Percentiles rank a stretch among this genome's conserved stretches.
phyloP scores from a whole-genome alignment of 2,888 invertebrate genomes.

The Ophioninae sp. region DNA sequence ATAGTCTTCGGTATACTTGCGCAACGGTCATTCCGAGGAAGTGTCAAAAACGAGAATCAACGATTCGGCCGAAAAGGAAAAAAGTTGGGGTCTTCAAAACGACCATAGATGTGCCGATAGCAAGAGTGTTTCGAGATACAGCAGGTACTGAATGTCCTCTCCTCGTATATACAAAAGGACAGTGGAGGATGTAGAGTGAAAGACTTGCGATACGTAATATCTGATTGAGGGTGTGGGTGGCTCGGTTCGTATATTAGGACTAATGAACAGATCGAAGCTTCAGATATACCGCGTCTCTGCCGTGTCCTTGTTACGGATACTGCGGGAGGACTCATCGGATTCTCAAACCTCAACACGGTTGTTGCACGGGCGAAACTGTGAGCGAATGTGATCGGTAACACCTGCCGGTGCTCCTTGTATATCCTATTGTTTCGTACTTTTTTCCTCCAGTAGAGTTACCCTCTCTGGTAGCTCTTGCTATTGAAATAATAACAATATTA shows the following conservation, averaged over 20 bases:
- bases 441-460: neutral
- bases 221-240: constrained; percentile 73
- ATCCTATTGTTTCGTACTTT: constrained; percentile 24
- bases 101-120: too few relatives aligned
- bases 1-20: too few relatives aligned
- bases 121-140: too few relatives aligned
- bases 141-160: too few relatives aligned
- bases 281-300: constrained; percentile 67
- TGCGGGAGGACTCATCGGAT: constrained; percentile 21
- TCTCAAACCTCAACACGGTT: constrained; percentile 29
- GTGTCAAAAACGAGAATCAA: too few relatives aligned
- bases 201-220: constrained; percentile 66
- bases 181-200: constrained; percentile 44
- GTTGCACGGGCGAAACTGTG: constrained; percentile 30
- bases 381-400: constrained; percentile 12
- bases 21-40: too few relatives aligned
- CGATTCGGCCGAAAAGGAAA: neutral
- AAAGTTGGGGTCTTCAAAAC: neutral
- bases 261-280: constrained; percentile 75
- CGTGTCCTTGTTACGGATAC: constrained; percentile 67
- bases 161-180: neutral
- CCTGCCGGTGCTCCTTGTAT: constrained; percentile 11
- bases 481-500: neutral
- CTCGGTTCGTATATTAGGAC: constrained; percentile 75
- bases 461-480: neutral